These are phyloP conservation scores for Drosophila bifasciata DNA, from an alignment of 1,140 invertebrate genomes.

Conservation along the genomic window DNA sequence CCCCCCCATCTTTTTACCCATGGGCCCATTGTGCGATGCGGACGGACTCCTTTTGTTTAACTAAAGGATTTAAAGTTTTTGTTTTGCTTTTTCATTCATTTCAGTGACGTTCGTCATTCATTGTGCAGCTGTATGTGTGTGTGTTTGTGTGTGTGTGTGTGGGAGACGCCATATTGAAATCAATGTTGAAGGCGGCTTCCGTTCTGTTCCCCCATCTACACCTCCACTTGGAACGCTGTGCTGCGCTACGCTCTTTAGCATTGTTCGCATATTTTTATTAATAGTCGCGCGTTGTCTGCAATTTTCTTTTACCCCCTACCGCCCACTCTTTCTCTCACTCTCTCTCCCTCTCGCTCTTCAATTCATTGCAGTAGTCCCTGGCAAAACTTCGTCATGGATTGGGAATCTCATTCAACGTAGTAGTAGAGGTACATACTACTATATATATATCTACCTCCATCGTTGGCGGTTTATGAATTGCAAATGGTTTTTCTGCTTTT, in stretches of 20 bases:
- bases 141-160: conserved; percentile 29
- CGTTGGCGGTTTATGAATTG: conserved; percentile 59
- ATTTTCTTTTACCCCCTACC: conserved; percentile 49
- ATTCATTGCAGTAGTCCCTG: conserved; percentile 47
- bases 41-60: conserved; percentile 65
- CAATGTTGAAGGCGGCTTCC: conserved; percentile 56
- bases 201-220: neutral
- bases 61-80: conserved; percentile 78
- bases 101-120: conserved; percentile 65
- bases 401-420: conserved; percentile 36
- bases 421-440: too few species aligned
- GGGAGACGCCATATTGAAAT: conserved; percentile 62
- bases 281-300: conserved; percentile 74
- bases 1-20: conserved; percentile 13
- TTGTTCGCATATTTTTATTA: conserved; percentile 77
- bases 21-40: conserved; percentile 41
- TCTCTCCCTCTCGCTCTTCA: conserved; percentile 3
- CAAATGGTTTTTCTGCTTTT: conserved; percentile 66
- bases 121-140: conserved; percentile 21
- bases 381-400: conserved; percentile 60
- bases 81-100: conserved; percentile 70
- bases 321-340: conserved; percentile 1
- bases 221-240: conserved; percentile 6
- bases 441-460: neutral
- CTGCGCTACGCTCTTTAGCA: conserved; percentile 46